Evolutionary conservation across 2,888 invertebrate genomes (phyloP).

Genomic region (Dugesia japonica): DNA sequence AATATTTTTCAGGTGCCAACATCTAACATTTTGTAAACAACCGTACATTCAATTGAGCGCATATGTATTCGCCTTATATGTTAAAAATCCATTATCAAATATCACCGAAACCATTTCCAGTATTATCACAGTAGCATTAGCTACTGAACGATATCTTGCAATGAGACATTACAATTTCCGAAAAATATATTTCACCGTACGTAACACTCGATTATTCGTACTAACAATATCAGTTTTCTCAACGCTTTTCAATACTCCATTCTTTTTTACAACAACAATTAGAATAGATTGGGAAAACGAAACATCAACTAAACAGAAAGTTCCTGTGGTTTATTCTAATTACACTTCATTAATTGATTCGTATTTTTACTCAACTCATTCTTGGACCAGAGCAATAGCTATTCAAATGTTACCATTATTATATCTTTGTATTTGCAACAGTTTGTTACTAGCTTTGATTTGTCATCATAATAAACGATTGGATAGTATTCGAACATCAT

Average conservation of each 20-base stretch:
- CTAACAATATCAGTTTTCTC: neutral
- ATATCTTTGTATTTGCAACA: constrained; percentile 24
- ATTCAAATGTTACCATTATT: constrained; percentile 29
- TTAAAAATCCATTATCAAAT: constrained; percentile 25
- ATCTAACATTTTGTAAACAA: neutral
- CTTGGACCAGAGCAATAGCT: constrained; percentile 24
- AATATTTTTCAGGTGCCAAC: constrained; percentile 1
- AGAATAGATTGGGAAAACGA: constrained; percentile 3
- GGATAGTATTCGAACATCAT: constrained; percentile 3
- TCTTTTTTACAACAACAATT: constrained; percentile 26
- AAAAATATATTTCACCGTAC: constrained; percentile 21
- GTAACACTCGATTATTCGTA: constrained; percentile 16
- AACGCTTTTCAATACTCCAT: constrained; percentile 23
- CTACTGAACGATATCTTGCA: constrained; percentile 28
- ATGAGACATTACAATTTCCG: constrained; percentile 30
- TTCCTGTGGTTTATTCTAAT: constrained; percentile 13
- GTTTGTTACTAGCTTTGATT: constrained; percentile 2
- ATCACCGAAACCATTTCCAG: constrained; percentile 30
- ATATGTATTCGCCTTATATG: constrained; percentile 20
- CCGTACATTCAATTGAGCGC: neutral
- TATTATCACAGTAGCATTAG: constrained; percentile 23
- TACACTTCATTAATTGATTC: constrained; percentile 24
- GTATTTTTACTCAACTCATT: neutral
- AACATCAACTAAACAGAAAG: neutral
- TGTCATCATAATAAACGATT: constrained; percentile 24